Base-by-base conservation (phyloP, 2,797 vertebrate genomes). In the Gadopsis bispinosus region DNA sequence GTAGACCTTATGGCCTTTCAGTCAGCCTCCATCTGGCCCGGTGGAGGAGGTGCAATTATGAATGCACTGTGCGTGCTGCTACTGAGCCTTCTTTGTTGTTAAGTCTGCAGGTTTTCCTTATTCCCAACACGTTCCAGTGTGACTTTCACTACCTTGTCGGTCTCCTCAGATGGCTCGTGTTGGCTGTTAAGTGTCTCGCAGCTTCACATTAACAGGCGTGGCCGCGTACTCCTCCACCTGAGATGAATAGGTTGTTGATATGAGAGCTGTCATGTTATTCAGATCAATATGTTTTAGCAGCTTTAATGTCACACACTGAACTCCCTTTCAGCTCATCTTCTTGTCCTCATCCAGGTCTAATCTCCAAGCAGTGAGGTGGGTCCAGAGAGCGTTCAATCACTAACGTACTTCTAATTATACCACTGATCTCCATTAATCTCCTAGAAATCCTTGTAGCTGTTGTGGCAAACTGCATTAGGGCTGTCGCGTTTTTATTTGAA, bases 1-100 rank as follows among this genome's bases (percentile, higher is more conserved):
- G 48, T 61, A 26, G 81, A 92, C 91, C 89, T 92, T 86, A 64
- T 79, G 87, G 83, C 88, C 88, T 88, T 75, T 86, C 77, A 69
- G 74, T 79, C 83, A 79, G 79, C 80, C 76, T 85, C 88, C 88
- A 87, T 92, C 89, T 91, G 90, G 82, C 71, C 75, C 64, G 41
- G 19, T 20, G 61, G 55, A 65, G 51, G 69, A 80, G 39, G 60
- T 72, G 73, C 69, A 72, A 76, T 85, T 60, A 77, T 55, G 66
- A 73, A 92, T 89, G 87, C 76, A 81, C 8, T 3, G 3, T 43
- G 70, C 41, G 14, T 71, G 12, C 81, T 50, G 66, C 79, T 9
- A 26, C 26, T 60, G 71, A 77, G 69, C 29, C 64, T 35, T 51
- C 56, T 69, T 66, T 41, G 78, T 54, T 50, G 62, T 71, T 65